These are phyloP conservation scores for Ochotona princeps DNA, from an alignment of 2,113 vertebrate species.

Conservation along the genomic window DNA sequence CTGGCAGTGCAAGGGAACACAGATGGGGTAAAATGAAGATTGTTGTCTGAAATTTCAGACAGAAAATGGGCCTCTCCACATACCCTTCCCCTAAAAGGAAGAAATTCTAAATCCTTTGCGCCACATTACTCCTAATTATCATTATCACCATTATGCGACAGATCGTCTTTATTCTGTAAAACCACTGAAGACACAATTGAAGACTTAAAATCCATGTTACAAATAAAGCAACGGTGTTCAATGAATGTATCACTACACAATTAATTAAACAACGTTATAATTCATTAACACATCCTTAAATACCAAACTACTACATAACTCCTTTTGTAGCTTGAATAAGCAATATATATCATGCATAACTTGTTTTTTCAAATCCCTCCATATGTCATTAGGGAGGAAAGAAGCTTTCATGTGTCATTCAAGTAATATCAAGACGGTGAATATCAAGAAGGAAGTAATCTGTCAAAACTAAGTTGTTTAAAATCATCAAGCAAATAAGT, in stretches of 20 bases:
- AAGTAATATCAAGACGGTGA: constrained; percentile 20
- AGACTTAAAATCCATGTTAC: neutral
- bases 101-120: neutral
- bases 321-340: neutral
- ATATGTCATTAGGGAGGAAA: neutral
- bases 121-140: neutral
- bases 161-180: neutral
- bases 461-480: no score
- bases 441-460: neutral
- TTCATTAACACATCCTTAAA: neutral
- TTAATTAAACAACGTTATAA: neutral
- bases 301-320: neutral
- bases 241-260: neutral
- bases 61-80: neutral
- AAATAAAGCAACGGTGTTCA: neutral
- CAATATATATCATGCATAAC: neutral
- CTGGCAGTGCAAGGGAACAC: neutral
- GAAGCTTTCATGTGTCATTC: constrained; percentile 38
- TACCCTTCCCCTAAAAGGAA: neutral
- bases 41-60: neutral
- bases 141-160: neutral
- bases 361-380: neutral
- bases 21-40: neutral
- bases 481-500: no score
- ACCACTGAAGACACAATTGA: neutral